Evolutionary conservation across 2,888 invertebrate genomes (phyloP).

Genomic region (Tenodera sinensis): DNA sequence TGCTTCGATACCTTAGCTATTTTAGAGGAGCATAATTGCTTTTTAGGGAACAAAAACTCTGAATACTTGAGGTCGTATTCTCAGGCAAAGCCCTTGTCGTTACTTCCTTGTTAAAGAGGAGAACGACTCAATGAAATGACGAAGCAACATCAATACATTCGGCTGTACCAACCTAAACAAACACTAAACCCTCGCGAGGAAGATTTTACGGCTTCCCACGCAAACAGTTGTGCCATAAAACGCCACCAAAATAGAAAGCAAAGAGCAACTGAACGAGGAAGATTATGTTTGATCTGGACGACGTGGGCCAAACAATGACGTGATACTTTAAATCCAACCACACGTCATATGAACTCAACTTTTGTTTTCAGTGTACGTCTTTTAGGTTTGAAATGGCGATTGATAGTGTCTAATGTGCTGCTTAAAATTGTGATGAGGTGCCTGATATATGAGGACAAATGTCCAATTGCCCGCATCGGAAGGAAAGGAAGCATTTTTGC

Average conservation of each 20-base stretch:
- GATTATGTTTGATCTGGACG: neutral
- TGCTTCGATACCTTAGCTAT: too few species aligned
- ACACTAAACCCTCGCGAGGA: neutral
- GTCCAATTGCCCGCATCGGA: too few species aligned
- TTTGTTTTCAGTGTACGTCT: too few species aligned
- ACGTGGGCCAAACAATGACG: neutral
- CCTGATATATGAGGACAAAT: too few species aligned
- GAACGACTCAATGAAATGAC: neutral
- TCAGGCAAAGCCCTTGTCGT: neutral
- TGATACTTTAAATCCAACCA: neutral
- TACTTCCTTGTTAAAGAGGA: neutral
- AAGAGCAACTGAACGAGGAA: neutral
- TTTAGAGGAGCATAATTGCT: neutral
- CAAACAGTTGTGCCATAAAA: neutral
- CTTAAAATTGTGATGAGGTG: too few species aligned
- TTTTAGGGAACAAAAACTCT: neutral
- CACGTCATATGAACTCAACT: neutral
- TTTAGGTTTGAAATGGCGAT: too few species aligned
- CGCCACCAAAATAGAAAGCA: neutral
- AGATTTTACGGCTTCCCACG: neutral
- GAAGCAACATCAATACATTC: neutral
- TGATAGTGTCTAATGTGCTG: too few species aligned
- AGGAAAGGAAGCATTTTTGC: too few species aligned
- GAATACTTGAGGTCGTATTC: too few species aligned
- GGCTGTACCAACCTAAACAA: neutral